These are phyloP conservation scores for Melieria picta DNA, from an alignment of 2,888 invertebrate genomes.

Conservation along the genomic window DNA sequence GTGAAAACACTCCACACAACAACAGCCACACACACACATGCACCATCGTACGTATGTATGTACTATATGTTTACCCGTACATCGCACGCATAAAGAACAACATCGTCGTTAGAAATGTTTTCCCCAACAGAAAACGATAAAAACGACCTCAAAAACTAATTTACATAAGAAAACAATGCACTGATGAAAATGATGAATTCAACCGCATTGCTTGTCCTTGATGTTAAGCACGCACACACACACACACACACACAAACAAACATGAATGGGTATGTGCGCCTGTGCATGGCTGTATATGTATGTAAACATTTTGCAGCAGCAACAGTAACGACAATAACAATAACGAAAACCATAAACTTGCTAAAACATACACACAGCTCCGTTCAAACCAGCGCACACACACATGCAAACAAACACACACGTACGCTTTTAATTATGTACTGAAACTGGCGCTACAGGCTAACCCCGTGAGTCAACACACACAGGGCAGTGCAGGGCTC, in stretches of 20 bases:
- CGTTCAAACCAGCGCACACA: background rate
- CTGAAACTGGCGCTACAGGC: background rate
- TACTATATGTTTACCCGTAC: constrained; percentile 6
- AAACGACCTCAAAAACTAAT: background rate
- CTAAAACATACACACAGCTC: background rate
- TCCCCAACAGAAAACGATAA: background rate
- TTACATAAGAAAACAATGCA: constrained; percentile 10
- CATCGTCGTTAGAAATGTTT: background rate
- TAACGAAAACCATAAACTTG: background rate
- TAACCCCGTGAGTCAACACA: no score
- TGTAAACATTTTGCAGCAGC: no score
- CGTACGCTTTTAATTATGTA: background rate
- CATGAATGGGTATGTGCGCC: no score
- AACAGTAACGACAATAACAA: background rate
- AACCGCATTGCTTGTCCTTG: constrained; percentile 29
- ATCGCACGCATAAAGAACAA: background rate
- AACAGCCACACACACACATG: background rate
- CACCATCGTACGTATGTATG: constrained; percentile 4
- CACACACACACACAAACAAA: background rate
- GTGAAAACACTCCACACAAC: no score
- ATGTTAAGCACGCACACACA: background rate
- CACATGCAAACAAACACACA: background rate
- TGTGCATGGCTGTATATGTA: no score
- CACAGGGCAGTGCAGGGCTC: no score
- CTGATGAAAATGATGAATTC: constrained; percentile 24